Conservation (phyloP, 2,113 vertebrate species). For the Brachypteracias leptosomus region DNA sequence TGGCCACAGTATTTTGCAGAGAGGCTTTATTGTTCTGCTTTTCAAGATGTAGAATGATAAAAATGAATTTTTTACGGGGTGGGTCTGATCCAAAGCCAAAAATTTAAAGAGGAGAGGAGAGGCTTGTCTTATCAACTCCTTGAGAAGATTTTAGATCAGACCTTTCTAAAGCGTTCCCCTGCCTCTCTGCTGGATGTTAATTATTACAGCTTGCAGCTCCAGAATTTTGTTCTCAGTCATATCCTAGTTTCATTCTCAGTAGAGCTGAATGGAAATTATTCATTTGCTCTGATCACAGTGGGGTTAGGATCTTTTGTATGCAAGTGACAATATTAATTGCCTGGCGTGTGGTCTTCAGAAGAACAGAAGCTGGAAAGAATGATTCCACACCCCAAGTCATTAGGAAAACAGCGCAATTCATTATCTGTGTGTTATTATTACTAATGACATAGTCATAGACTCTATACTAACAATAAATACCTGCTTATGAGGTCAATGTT, state of each 20-base stretch:
- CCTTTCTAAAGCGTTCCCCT: background rate
- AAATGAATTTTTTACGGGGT: background rate
- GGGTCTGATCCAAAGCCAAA: background rate
- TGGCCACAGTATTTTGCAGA: background rate
- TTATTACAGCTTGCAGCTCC: background rate
- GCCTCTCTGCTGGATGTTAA: conserved; percentile 12
- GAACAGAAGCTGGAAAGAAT: conserved; percentile 24
- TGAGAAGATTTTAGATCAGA: background rate
- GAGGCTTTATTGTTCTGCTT: background rate
- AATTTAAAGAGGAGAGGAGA: background rate
- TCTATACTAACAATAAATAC: conserved; percentile 67
- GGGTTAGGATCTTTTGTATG: conserved; percentile 24
- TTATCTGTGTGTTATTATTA: conserved; percentile 63
- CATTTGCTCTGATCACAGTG: conserved; percentile 58
- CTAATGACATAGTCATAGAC: conserved; percentile 65
- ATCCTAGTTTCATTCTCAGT: background rate
- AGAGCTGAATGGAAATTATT: conserved; percentile 37
- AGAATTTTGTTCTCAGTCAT: background rate
- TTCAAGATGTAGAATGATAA: background rate
- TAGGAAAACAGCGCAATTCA: conserved; percentile 61
- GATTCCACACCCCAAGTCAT: conserved; percentile 39
- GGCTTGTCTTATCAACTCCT: background rate
- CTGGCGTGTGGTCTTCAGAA: conserved; percentile 20
- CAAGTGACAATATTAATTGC: conserved; percentile 62
- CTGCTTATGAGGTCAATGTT: conserved; percentile 27